Evolutionary conservation across 2,797 vertebrate species (phyloP).

Genomic region (Acanthis flammea): DNA sequence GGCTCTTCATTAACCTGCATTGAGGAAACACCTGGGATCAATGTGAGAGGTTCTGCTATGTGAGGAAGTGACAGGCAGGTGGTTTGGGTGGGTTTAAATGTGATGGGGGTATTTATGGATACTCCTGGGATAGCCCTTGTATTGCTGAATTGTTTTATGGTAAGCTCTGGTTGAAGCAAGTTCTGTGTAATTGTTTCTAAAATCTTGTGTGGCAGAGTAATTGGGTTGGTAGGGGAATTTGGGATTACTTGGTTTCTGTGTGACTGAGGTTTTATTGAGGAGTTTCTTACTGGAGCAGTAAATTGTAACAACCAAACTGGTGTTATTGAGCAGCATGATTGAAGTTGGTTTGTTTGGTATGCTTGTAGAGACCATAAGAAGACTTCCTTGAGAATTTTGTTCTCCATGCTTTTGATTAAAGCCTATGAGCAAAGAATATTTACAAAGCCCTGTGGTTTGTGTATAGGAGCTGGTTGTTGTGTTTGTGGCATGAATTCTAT

Average conservation of each 20-base stretch:
- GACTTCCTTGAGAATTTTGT: neutral
- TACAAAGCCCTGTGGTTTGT: neutral
- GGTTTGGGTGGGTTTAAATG: neutral
- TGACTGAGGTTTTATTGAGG: neutral
- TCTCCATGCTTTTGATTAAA: neutral
- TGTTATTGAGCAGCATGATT: accelerated
- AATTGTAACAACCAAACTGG: neutral
- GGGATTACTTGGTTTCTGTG: neutral
- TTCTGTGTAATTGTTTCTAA: neutral
- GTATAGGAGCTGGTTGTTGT: neutral
- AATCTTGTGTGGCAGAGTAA: accelerated
- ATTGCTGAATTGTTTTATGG: accelerated
- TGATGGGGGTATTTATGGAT: neutral
- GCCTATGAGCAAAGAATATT: neutral
- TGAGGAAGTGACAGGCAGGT: neutral
- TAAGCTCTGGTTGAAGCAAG: neutral
- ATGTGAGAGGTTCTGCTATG: accelerated
- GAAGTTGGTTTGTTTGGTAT: neutral
- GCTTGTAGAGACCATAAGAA: neutral
- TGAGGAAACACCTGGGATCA: too few relatives aligned
- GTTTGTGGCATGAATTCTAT: neutral
- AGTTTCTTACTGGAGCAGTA: neutral
- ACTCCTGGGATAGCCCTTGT: accelerated
- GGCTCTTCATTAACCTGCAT: neutral
- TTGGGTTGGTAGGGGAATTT: neutral